phyloP scores from a whole-genome alignment of 2,888 invertebrate genomes.

The Lasioglossum oenotherae region DNA sequence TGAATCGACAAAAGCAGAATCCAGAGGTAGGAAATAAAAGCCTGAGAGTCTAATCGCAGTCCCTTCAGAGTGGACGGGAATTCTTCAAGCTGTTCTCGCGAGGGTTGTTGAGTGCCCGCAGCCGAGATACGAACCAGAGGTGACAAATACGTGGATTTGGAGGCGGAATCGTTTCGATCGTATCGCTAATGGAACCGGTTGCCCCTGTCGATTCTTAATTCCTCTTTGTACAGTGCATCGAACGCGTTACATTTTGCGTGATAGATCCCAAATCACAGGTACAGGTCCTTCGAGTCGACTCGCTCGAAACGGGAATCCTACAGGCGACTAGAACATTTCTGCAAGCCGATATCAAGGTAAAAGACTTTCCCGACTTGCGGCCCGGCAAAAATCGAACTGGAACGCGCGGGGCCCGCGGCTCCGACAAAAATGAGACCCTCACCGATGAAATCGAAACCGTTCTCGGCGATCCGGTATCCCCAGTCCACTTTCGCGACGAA shows the following conservation, averaged over 20 bases:
- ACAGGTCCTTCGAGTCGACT: not conserved
- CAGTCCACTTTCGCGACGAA: conserved; percentile 70
- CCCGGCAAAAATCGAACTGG: conserved; percentile 54
- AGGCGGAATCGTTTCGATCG: conserved; percentile 19
- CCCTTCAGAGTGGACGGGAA: conserved; percentile 57
- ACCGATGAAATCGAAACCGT: conserved; percentile 70
- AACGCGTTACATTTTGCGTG: not conserved
- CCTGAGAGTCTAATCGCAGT: not conserved
- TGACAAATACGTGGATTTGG: conserved; percentile 52
- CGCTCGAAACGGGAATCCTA: conserved; percentile 29
- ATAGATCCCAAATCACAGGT: too few species aligned
- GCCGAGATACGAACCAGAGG: conserved; percentile 24
- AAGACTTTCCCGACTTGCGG: conserved; percentile 32
- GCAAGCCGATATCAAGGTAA: conserved; percentile 27
- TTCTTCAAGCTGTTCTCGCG: conserved; percentile 37
- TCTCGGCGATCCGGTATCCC: conserved; percentile 62
- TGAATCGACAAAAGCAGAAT: conserved; percentile 10
- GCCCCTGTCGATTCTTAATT: conserved; percentile 48
- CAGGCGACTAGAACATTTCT: not conserved
- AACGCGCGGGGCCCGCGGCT: conserved; percentile 31
- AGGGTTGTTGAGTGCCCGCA: conserved; percentile 18
- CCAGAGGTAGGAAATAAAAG: conserved; percentile 47
- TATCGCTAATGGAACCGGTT: conserved; percentile 60
- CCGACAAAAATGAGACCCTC: conserved; percentile 61
- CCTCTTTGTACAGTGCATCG: conserved; percentile 5